phyloP scores from a whole-genome alignment of 2,888 invertebrate genomes.

The Ectropis crepuscularia region DNA sequence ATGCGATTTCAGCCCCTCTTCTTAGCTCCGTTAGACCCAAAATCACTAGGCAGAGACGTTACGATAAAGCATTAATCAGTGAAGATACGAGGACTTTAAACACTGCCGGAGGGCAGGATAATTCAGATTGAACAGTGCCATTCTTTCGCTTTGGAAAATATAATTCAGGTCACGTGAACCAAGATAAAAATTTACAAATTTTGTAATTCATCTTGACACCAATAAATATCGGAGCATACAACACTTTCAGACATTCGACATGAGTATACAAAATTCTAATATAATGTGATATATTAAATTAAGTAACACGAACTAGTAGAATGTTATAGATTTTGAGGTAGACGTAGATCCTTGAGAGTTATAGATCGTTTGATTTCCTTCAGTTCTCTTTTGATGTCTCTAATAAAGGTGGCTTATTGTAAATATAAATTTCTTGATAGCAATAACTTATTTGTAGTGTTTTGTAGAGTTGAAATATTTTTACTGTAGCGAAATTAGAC shows the following conservation, averaged over 20 bases:
- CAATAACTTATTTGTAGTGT: constrained; percentile 69
- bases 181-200: constrained; percentile 1
- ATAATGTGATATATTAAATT: constrained; percentile 78
- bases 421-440: constrained; percentile 65
- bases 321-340: constrained; percentile 57
- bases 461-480: constrained; percentile 53
- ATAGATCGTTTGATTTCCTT: constrained; percentile 56
- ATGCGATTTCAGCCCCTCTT: constrained; percentile 77
- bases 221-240: constrained; percentile 21
- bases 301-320: constrained; percentile 63
- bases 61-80: constrained; percentile 73
- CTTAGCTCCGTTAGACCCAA: constrained; percentile 77
- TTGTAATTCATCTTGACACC: constrained; percentile 14
- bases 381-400: constrained; percentile 70
- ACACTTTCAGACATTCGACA: constrained; percentile 35
- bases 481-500: constrained; percentile 46
- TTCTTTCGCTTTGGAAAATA: background rate
- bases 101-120: constrained; percentile 71
- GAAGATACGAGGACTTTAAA: constrained; percentile 78
- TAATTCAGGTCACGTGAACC: constrained; percentile 2
- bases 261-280: constrained; percentile 79
- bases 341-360: constrained; percentile 43
- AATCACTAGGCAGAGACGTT: constrained; percentile 76
- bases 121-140: constrained; percentile 66
- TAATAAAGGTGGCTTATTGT: constrained; percentile 61